These are phyloP conservation scores for Rhodophaea formosa DNA, from an alignment of 2,888 invertebrate genomes.

Conservation along the genomic window DNA sequence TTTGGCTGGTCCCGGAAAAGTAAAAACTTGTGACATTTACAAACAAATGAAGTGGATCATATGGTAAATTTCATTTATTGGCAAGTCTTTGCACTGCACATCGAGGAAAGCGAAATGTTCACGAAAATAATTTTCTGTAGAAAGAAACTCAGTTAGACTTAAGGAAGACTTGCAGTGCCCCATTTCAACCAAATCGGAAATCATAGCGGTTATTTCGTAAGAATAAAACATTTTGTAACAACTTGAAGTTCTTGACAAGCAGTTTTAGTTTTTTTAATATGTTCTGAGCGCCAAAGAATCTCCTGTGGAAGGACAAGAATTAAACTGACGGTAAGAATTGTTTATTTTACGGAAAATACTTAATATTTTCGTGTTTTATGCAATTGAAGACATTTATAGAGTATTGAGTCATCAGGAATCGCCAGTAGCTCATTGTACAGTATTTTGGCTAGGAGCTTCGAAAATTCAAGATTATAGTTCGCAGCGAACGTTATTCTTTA, in stretches of 20 bases:
- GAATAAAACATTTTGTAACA: constrained; percentile 50
- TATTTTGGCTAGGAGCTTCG: background rate
- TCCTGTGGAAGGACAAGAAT: constrained; percentile 32
- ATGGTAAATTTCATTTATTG: constrained; percentile 73
- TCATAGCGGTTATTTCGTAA: constrained; percentile 57
- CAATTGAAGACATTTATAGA: background rate
- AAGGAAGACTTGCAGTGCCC: constrained; percentile 52
- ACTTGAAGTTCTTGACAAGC: constrained; percentile 55
- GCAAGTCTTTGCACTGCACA: constrained; percentile 68
- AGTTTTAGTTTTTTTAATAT: constrained; percentile 50
- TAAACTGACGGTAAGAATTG: constrained; percentile 37
- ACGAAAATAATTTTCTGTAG: constrained; percentile 49
- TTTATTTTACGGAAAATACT: constrained; percentile 20
- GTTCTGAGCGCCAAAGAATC: constrained; percentile 46
- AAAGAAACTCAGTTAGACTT: constrained; percentile 40
- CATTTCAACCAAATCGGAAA: constrained; percentile 53
- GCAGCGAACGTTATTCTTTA: background rate
- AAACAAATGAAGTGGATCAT: constrained; percentile 77
- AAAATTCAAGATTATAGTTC: background rate
- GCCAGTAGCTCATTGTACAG: background rate
- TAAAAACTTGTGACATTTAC: constrained; percentile 57
- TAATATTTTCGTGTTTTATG: background rate
- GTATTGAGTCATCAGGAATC: background rate
- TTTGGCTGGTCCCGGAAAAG: constrained; percentile 41
- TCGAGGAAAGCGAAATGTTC: constrained; percentile 54